Percentiles rank a stretch among this genome's conserved stretches.
These are phyloP conservation scores for Pterois miles DNA, from an alignment of 2,797 vertebrate species.

Conservation along the genomic window DNA sequence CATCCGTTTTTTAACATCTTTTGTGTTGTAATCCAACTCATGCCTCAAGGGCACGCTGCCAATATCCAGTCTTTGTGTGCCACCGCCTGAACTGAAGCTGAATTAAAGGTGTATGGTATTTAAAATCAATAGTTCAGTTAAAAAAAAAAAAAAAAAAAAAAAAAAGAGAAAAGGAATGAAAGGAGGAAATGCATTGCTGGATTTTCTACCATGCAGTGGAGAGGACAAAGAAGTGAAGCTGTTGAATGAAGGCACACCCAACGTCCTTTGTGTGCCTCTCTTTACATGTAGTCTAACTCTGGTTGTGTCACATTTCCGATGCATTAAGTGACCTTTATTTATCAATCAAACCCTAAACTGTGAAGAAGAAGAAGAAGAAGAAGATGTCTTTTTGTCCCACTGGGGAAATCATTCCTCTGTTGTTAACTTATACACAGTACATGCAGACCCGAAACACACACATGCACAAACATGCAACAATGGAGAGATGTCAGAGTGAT, in stretches of 20 bases:
- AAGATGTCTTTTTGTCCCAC: no score
- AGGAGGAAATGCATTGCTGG: constrained; percentile 1
- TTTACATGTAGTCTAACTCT: background rate
- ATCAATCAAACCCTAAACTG: background rate
- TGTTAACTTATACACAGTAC: no score
- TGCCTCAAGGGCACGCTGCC: constrained; percentile 40
- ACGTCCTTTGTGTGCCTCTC: background rate
- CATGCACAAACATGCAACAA: no score
- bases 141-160: background rate
- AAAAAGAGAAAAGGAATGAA: background rate
- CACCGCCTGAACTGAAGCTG: constrained; percentile 13
- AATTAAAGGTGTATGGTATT: constrained; percentile 39
- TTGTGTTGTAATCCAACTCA: constrained; percentile 32
- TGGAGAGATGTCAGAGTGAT: no score
- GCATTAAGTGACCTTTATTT: background rate
- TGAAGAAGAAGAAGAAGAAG: no score
- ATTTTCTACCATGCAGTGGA: background rate
- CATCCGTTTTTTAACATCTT: background rate
- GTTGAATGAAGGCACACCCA: background rate
- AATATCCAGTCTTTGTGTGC: constrained; percentile 17
- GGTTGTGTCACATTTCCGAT: background rate
- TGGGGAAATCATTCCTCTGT: no score
- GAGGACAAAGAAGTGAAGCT: constrained; percentile 9
- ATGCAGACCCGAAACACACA: no score
- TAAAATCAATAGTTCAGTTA: constrained; percentile 48